A percentile compares a stretch with the other conserved stretches of the same genome.
Conservation (phyloP, 1,140 invertebrate genomes). For the Micrasema longulum region DNA sequence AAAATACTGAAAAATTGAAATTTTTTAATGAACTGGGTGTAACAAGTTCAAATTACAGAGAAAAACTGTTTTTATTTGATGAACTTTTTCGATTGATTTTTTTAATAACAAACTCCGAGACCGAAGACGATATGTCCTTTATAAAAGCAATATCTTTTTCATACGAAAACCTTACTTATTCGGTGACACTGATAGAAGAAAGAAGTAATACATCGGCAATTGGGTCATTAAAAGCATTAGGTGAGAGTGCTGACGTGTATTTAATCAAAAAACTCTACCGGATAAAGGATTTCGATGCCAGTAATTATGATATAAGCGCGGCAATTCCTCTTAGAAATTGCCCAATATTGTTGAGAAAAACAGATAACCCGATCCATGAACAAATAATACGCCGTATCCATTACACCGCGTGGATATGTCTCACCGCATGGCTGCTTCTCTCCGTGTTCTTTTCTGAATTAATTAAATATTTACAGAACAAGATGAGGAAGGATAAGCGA, state of each 20-base stretch:
- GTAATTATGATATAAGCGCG: neutral
- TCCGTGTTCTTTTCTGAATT: conserved; percentile 22
- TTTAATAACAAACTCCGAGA: neutral
- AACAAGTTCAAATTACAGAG: neutral
- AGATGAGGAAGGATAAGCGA: neutral
- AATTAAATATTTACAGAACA: neutral
- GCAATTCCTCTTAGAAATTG: conserved; percentile 16
- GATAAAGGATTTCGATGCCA: neutral
- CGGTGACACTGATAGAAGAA: neutral
- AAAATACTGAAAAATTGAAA: neutral
- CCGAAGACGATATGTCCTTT: neutral
- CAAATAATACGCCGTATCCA: conserved; percentile 3
- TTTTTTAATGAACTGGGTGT: neutral
- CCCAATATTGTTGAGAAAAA: neutral
- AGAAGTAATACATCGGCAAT: neutral
- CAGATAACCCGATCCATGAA: neutral
- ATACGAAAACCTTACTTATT: too few relatives aligned
- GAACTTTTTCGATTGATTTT: neutral
- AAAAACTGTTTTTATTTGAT: neutral
- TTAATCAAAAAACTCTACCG: neutral
- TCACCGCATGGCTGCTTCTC: conserved; percentile 15
- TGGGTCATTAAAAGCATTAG: neutral
- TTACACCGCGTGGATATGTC: conserved; percentile 17
- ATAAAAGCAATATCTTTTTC: neutral
- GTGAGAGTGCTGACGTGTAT: too few relatives aligned